Base-by-base conservation (phyloP, 2,113 vertebrate species). In the Erpornis zantholeuca region DNA sequence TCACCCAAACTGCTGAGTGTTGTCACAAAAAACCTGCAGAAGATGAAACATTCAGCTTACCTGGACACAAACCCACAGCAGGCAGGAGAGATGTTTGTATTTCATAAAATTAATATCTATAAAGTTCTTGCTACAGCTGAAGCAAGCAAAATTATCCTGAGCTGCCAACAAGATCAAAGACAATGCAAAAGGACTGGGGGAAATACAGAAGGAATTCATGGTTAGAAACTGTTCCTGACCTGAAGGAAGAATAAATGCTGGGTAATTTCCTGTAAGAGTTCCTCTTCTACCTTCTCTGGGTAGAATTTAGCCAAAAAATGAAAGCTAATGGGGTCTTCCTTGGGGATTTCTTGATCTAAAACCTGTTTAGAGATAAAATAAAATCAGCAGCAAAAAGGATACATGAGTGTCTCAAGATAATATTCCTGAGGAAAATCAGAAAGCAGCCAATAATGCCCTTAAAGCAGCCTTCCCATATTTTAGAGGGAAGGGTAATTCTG, bases 191-290 rank as follows among this genome's bases (percentile, higher is more conserved):
- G 35, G 54, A 75, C n/a, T 54, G 22, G 50, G 35, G 60, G 65
- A 77, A 91, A 92, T 47, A 82, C 68, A 86, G 54, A 85, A 88
- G 29, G 44, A 82, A 91, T 82, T 91, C 5, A 79, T 19, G 31
- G 78, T 63, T 88, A 77, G 94, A 96, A 94, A 64, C 10, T 57
- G 71, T 81, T 93, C 49, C 97, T 97, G 69, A 99, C 99, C 98
- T 99, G 99, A 96, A 99, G 98, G 91, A 99, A 99, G 96, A 99
- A 99, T 69, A 99, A 98, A 91, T 99, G 99, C 91, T 99, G 99
- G 20, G 99, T 99, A 71, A 99, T 99, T 97, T 99, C 99, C 97
- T 99, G 99, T 57, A 99, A 98, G 18, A 99, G 98, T 80, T 99
- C 99, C 50, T 99, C 99, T 96, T 99, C 98, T 49, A 99, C 99